phyloP scores from a whole-genome alignment of 1,140 invertebrate species.

The Neuroterus valhalla region DNA sequence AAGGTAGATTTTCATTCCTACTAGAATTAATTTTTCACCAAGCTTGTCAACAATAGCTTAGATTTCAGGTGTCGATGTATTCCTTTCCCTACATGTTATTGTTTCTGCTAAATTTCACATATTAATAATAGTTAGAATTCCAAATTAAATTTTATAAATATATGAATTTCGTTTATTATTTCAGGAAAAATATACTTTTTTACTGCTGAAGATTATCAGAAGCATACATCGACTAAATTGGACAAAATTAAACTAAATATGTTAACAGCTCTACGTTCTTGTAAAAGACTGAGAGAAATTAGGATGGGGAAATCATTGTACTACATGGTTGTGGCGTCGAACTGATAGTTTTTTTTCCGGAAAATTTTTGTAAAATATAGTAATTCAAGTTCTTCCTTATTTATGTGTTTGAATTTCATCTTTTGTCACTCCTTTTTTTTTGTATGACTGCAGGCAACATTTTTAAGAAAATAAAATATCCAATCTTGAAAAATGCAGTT shows the following conservation, averaged over 20 bases:
- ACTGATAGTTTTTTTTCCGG: not conserved
- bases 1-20: slow-evolving; percentile 53
- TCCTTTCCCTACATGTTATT: no score
- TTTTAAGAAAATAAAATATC: no score
- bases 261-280: slow-evolving; percentile 64
- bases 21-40: slow-evolving; percentile 24
- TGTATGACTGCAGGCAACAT: no score
- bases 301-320: slow-evolving; percentile 60
- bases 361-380: no score
- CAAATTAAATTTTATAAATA: slow-evolving; percentile 35
- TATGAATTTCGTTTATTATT: slow-evolving; percentile 48
- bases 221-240: slow-evolving; percentile 60
- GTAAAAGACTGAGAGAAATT: slow-evolving; percentile 64
- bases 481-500: no score
- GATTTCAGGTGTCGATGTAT: no score
- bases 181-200: slow-evolving; percentile 66
- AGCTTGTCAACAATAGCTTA: no score
- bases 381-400: no score
- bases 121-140: no score
- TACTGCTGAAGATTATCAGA: slow-evolving; percentile 66
- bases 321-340: slow-evolving; percentile 56
- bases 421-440: no score
- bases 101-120: no score
- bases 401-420: no score
- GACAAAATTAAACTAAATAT: slow-evolving; percentile 70